A percentile compares a stretch with the other conserved stretches of the same genome.
These are phyloP conservation scores for Tenrec ecaudatus DNA, from an alignment of 2,113 vertebrate genomes.

Conservation along the genomic window DNA sequence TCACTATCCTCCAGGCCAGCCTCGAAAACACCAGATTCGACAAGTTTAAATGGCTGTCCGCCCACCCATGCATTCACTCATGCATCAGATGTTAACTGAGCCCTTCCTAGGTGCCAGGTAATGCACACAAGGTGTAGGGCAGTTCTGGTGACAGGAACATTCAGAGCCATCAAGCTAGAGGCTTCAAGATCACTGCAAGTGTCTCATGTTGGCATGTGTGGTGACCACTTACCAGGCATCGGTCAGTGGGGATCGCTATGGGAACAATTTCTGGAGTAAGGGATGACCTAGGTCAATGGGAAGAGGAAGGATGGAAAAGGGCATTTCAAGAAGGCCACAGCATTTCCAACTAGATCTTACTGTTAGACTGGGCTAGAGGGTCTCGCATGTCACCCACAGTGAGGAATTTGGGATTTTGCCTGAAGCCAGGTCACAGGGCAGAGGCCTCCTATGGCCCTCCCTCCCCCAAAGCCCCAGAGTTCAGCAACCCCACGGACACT, in stretches of 20 bases:
- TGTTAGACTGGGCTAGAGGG: background rate
- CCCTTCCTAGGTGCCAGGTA: background rate
- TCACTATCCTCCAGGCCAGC: background rate
- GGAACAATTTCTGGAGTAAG: background rate
- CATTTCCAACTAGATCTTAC: background rate
- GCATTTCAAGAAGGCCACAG: background rate
- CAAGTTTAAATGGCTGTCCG: background rate
- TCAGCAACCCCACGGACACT: fast-evolving
- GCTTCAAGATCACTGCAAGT: background rate
- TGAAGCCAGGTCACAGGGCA: background rate
- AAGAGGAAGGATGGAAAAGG: background rate
- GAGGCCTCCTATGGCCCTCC: background rate
- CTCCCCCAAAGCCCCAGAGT: background rate
- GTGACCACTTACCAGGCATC: fast-evolving
- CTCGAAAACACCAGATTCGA: background rate
- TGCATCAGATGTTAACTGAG: background rate
- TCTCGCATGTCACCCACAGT: background rate
- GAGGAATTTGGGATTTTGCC: background rate
- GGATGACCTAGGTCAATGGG: background rate
- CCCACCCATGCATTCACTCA: background rate
- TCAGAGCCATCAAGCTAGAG: too few relatives aligned
- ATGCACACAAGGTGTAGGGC: background rate
- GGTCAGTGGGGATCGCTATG: background rate
- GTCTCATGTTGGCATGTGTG: background rate
- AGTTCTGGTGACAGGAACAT: background rate